Evolutionary conservation across 2,113 vertebrate species (phyloP), one percentile per base, ranked within the genome.

Genomic region (Hyaena hyaena): DNA sequence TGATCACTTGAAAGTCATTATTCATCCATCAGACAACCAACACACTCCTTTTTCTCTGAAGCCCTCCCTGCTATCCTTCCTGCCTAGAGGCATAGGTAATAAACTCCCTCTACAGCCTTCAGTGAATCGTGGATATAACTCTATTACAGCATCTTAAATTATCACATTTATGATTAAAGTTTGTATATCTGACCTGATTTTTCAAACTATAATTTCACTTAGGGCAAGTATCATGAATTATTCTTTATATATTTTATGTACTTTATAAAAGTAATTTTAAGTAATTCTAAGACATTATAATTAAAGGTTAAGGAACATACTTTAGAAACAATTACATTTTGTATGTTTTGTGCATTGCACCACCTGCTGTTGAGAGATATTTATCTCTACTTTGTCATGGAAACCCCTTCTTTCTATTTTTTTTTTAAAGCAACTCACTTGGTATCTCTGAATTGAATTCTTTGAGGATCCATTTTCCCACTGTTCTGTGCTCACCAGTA

Each of bases 121-220:
- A 65, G 66, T 93, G 74, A 95, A 63, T 95, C 79, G 82, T 96
- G 39, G 82, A 14, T 89, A 31, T 95, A 97, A 97, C 82, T 97
- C 66, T 80, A 83, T 95, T 97, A 94, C 45, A 84, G 53, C 33
- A 66, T 79, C 83, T 82, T 76, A 63, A 91, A 90, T 95, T 93
- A 96, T 95, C 97, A 96, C 93, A 89, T 89, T 95, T 79, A 96
- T 93, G 91, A 96, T 58, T 91, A 93, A 96, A 82, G 85, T 74
- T 89, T 96, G 82, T 74, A 88, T 86, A 74, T 95, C 61, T 48
- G 35, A 96, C 88, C 96, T 31, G 86, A 53, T 83, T 96, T 96
- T 96, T 89, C 31, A 31, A 43, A 26, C 55, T 93, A 24, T 96
- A 91, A 92, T 96, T 97, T 97, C 93, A 88, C 86, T 93, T 65